phyloP scores from a whole-genome alignment of 1,140 invertebrate genomes.

The Parapsyche elsis region DNA sequence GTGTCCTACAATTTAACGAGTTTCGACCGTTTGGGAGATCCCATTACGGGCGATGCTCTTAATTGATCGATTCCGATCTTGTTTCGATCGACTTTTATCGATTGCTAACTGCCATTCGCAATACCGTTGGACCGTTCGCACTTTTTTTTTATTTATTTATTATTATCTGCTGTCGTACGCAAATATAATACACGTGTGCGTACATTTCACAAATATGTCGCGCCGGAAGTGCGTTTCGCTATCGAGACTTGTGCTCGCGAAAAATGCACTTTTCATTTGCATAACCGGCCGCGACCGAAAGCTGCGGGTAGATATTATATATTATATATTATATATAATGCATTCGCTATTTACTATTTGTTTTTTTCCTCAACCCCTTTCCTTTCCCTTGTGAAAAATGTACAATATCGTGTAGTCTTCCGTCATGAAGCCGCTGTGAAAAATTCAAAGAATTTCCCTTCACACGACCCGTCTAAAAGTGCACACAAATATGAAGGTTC shows the following conservation, averaged over 20 bases:
- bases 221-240: background rate
- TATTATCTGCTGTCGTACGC: background rate
- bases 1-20: constrained; percentile 53
- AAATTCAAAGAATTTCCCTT: too few species aligned
- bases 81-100: background rate
- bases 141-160: too few species aligned
- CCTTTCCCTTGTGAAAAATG: too few species aligned
- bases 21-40: constrained; percentile 1
- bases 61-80: background rate
- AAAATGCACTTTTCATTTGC: background rate
- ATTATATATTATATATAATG: background rate
- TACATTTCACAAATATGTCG: background rate
- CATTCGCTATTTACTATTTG: too few species aligned
- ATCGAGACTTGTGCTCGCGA: background rate
- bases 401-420: too few species aligned
- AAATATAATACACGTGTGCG: background rate
- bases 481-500: too few species aligned
- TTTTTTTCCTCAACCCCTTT: too few species aligned
- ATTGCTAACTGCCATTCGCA: background rate
- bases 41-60: background rate
- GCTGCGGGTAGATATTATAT: background rate
- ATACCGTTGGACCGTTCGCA: too few species aligned
- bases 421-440: too few species aligned
- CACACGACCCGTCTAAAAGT: too few species aligned
- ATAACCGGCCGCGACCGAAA: background rate